Evolutionary conservation across 1,140 invertebrate species (phyloP), one percentile per base, ranked within the genome.

Genomic region (Zaprionus ornatus): DNA sequence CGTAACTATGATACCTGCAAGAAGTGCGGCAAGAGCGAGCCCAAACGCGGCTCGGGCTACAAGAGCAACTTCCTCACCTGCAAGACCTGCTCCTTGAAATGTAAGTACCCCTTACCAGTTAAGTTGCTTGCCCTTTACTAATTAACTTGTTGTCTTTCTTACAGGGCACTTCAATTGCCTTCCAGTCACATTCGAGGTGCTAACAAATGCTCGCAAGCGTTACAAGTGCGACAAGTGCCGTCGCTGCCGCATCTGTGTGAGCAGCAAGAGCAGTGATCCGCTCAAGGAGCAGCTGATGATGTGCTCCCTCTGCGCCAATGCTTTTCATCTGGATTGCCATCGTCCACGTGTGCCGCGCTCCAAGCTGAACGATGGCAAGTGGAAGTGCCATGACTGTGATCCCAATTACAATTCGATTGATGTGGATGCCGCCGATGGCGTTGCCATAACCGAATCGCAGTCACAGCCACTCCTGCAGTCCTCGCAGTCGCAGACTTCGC

Each of bases 31-130:
- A 87, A 90, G 42, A 81, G 69, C 21, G 90, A 91, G 4, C 54
- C 57, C 0, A 79, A 74, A n/a, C 80, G 87, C 12, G 87, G 86
- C 17, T 87, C 83, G 3, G 86, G 86, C 10, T 79, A 83, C 57
- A 90, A 82, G 27, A 90, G 85, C 48, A 90, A 90, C 52, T 90
- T 73, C 27, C 63, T 90, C 4, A 74, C 75, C 21, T 90, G 85
- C 86, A 90, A 90, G 59, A 32, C 62, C 12, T 91, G 87, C 77
- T 42, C 62, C 12, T 19, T 67, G n/a, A 88, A 88, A 64, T 91
- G 82, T 91, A 73, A 91, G 45, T 76, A 42, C 29, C 2, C 9
- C 9, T 32, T 12, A 6, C 4, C n/a, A 42, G 2, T 42, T 10
- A 40, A 12, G 0, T 12, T 23, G 7, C 9, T 37, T 0, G 15